These are phyloP conservation scores for Nomada hirtipes DNA, from an alignment of 2,888 invertebrate species.

Conservation along the genomic window DNA sequence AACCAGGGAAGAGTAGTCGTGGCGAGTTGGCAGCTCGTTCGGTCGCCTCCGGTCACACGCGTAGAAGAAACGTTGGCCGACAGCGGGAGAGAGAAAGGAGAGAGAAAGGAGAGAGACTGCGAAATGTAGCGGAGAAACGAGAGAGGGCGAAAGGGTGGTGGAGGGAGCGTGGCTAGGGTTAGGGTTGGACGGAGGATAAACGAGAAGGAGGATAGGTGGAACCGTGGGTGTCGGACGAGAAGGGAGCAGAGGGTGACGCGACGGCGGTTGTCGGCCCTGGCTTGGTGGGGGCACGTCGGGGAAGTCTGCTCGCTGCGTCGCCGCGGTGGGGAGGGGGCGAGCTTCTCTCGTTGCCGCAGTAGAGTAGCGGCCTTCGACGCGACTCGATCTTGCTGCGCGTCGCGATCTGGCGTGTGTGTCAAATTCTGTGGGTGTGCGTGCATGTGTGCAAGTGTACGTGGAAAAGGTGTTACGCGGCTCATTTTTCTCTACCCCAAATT, in stretches of 20 bases:
- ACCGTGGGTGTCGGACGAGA: conserved; percentile 32
- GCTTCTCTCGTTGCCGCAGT: conserved; percentile 80
- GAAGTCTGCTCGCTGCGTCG: conserved; percentile 45
- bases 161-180: background rate
- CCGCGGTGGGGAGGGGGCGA: conserved; percentile 66
- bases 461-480: conserved; percentile 42
- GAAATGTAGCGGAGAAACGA: no score
- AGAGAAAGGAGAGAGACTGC: conserved; percentile 4
- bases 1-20: conserved; percentile 68
- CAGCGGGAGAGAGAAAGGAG: conserved; percentile 20
- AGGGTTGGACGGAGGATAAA: conserved; percentile 2
- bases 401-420: conserved; percentile 36
- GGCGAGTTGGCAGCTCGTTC: conserved; percentile 66
- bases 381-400: conserved; percentile 74
- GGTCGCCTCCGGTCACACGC: conserved; percentile 28
- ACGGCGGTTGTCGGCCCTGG: conserved; percentile 42
- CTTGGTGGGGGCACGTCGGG: conserved; percentile 45
- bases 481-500: conserved; percentile 26
- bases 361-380: conserved; percentile 84
- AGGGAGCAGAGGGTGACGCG: conserved; percentile 32
- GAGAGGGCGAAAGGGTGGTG: conserved; percentile 16
- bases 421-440: conserved; percentile 11
- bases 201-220: conserved; percentile 24
- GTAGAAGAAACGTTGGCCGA: conserved; percentile 18
- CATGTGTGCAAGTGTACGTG: conserved; percentile 41